Evolutionary conservation across 2,888 invertebrate species (phyloP).

Genomic region (Pristionchus exspectatus): DNA sequence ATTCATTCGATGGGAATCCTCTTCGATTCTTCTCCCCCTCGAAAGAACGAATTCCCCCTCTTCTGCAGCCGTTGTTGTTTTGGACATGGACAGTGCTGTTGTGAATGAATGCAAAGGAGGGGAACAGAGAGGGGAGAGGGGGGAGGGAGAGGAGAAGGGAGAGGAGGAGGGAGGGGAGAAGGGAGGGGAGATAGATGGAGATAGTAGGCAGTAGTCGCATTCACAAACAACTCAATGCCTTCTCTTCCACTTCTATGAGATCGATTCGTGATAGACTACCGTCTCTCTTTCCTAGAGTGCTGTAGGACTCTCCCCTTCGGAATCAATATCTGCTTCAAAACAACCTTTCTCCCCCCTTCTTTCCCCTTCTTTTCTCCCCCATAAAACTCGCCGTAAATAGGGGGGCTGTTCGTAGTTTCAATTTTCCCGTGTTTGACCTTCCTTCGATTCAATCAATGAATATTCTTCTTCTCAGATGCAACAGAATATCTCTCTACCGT

Average conservation of each 20-base stretch:
- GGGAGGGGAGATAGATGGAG: constrained; percentile 12
- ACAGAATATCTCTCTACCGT: constrained; percentile 66
- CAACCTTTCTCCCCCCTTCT: background rate
- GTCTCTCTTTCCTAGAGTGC: background rate
- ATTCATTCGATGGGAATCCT: constrained; percentile 8
- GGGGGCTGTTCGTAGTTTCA: background rate
- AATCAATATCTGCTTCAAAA: constrained; percentile 3
- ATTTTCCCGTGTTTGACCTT: background rate
- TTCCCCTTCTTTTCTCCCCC: constrained; percentile 35
- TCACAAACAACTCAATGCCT: constrained; percentile 5
- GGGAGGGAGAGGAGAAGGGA: constrained; percentile 39
- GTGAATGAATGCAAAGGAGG: constrained; percentile 33
- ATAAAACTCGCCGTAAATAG: constrained; percentile 3
- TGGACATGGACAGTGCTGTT: background rate
- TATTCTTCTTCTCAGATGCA: constrained; percentile 26
- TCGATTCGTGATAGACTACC: constrained; percentile 19
- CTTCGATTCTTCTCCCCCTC: background rate
- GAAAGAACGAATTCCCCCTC: background rate
- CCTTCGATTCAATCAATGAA: background rate
- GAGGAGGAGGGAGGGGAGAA: background rate
- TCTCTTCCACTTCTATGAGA: background rate
- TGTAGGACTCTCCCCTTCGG: background rate
- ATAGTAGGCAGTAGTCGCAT: constrained; percentile 24
- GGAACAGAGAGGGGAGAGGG: constrained; percentile 30
- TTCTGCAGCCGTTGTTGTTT: background rate